Percentiles rank a stretch among this genome's conserved stretches.
phyloP scores from a whole-genome alignment of 2,888 invertebrate species.

The Chymomyza caudatula region DNA sequence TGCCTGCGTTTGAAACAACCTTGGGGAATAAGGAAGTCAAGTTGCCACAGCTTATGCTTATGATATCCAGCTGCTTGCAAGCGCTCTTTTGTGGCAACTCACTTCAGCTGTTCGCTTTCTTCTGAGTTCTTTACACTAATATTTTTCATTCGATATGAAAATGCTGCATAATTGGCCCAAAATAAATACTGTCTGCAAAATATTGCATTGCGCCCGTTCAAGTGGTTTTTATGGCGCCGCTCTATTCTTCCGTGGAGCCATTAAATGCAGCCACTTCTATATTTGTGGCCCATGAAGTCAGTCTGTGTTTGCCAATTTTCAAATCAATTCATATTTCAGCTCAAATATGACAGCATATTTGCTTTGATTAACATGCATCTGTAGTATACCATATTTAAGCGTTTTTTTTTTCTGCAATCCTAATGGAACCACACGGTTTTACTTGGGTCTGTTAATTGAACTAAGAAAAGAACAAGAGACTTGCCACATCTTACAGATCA shows the following conservation, averaged over 20 bases:
- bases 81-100: conserved; percentile 8
- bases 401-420: too few relatives aligned
- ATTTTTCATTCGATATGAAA: conserved; percentile 25
- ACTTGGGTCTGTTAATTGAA: too few relatives aligned
- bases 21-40: conserved; percentile 66
- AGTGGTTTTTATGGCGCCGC: conserved; percentile 51
- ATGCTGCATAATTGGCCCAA: conserved; percentile 49
- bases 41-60: conserved; percentile 12
- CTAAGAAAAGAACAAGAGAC: too few relatives aligned
- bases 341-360: conserved; percentile 24
- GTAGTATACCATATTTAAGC: not conserved
- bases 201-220: conserved; percentile 45
- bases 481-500: too few relatives aligned
- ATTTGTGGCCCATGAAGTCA: conserved; percentile 23
- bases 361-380: not conserved
- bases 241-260: conserved; percentile 17
- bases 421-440: not conserved
- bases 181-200: conserved; percentile 41
- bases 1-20: conserved; percentile 55
- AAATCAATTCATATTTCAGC: conserved; percentile 33
- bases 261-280: conserved; percentile 17
- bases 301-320: conserved; percentile 30
- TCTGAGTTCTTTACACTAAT: conserved; percentile 22
- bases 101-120: conserved; percentile 42
- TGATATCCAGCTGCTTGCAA: conserved; percentile 53